Evolutionary conservation across 2,888 invertebrate genomes (phyloP), one percentile per base, ranked within the genome.

Genomic region (Cylloceria caligata): DNA sequence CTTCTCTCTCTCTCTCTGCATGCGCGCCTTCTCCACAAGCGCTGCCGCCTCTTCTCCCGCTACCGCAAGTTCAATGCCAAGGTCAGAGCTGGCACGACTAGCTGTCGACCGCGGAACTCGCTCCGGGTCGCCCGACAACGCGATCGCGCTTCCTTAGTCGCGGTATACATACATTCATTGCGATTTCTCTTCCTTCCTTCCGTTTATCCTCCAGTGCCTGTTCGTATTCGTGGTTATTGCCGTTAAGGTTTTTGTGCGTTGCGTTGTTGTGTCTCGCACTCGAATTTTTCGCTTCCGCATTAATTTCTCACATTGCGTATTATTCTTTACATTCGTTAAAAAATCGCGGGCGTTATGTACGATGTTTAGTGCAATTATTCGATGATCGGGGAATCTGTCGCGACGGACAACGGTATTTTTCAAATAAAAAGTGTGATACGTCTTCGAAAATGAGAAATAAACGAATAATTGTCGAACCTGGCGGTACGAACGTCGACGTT

Each of bases 21-120:
- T 65, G 74, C 74, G 74, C 69, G 73, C 30, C 77, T 81, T 78
- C 73, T 79, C 39, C 75, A 72, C 74, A 69, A 72, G 52, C 80
- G 75, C 73, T 75, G 81, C 65, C 69, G 71, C 55, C 80, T 60
- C 73, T 36, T 79, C 72, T 68, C 72, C 80, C 77, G 52, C 77
- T 76, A 74, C 88, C 86, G 80, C 91, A 92, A 92, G 92, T 92
- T 92, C 92, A 92, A 92, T 92, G 92, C 91, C 92, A 92, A 92
- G 92, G 92, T 92, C 92, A 92, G 87, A 90, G 89, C 88, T 88
- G 89, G 87, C 88, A 87, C 89, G 90, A 89, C 89, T 87, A 85
- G 88, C 86, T 88, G 90, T 88, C 89, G 90, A 89, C 89, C 89
- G 90, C 87, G 84, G 85, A 88, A 88, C 88, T 89, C 88, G 90